Evolutionary conservation across 2,888 invertebrate species (phyloP), one percentile per base, ranked within the genome.

Genomic region (Lacanobia wlatinum): DNA sequence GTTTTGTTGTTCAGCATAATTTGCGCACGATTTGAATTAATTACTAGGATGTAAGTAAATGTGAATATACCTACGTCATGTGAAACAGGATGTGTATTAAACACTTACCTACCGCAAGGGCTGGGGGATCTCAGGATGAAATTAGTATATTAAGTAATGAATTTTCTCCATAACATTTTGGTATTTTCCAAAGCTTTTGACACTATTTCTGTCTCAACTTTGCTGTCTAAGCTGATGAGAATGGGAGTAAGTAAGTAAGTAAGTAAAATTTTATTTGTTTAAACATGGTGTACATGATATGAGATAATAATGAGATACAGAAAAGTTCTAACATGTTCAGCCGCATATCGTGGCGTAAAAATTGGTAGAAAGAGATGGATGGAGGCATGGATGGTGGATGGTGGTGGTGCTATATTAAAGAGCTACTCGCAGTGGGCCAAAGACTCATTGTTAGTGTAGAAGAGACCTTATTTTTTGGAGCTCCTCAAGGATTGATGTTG

Each of bases 1-100:
- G 58, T 76, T 78, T 74, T 69, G 60, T 70, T 66, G 34, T 66
- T 69, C 8, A 40, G 59, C n/a, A 80, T 80, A 72, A 76, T 66
- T 34, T 56, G 63, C 18, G 48, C 69, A 64, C 56, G 76, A 28
- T 14, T 34, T 38, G 63, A 60, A 56, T 76, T 53, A 58, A 69
- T 76, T 69, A 66, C 12, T n/a, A 12, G 14, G 34, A 46, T 65
- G 28, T 62, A 12, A 53, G 40, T 62, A 9, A 52, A 7, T 65
- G 9, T 40, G 14, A 18, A 18, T 71, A 34, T 18, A 43, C 14
- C 43, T 14, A 63, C 23, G 38, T 59, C 8, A 59, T 43, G n/a
- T 16, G 9, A 10, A 48, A 56, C 23, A 21, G 10, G 43, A 65
- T 46, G 8, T 46, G 8, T 52, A 28, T 16, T 65, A n/a, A 28